Base-by-base conservation (phyloP, 2,888 invertebrate species). In the Geophilus truncorum region DNA sequence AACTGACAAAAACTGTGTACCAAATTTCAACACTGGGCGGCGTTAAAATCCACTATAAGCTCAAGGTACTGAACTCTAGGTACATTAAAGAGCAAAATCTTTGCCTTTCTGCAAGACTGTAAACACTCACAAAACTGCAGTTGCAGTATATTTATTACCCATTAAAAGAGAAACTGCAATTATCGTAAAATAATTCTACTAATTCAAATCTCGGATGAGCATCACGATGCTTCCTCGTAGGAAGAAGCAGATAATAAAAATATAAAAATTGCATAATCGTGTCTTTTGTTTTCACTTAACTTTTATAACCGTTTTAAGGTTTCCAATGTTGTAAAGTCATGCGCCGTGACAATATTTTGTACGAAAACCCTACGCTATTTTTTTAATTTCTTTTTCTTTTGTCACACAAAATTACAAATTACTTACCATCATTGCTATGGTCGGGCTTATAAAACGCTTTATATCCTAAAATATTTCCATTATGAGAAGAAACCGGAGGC, bases 401-500 rank as follows among this genome's bases (percentile, higher is more conserved):
- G 36, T 9, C n/a, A 5, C 15, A 32, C 30, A 15, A 75, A 75
- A 25, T 3, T n/a, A 34, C 32, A 32, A 2, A 15, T 23, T 62
- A 28, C 51, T 80, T 81, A 82, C 82, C 70, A 75, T 80, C 80
- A 30, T 81, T 80, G 6, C 77, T 76, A 25, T 62, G 77, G 45
- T 34, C 18, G 9, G 81, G 70, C 21, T 23, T 62, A 51, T 81
- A 81, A 78, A 82, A 80, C 21, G 84, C 83, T 81, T 85, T 85
- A 83, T 87, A 88, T 0, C 88, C 88, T 82, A 86, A 86, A 25
- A 88, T 84, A 32, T 87, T 85, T 0, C 88, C 88, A 82, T 87
- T 86, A 5, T 87, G 85, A 0, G 86, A 85, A 82, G 85, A 85
- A 36, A 86, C 83, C 0, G 87, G 87, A 15, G 87, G 87, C 3